These are phyloP conservation scores for Sanderia malayensis DNA, from an alignment of 30 jellyfish, hydroid and myxozoan genomes.

Conservation along the genomic window DNA sequence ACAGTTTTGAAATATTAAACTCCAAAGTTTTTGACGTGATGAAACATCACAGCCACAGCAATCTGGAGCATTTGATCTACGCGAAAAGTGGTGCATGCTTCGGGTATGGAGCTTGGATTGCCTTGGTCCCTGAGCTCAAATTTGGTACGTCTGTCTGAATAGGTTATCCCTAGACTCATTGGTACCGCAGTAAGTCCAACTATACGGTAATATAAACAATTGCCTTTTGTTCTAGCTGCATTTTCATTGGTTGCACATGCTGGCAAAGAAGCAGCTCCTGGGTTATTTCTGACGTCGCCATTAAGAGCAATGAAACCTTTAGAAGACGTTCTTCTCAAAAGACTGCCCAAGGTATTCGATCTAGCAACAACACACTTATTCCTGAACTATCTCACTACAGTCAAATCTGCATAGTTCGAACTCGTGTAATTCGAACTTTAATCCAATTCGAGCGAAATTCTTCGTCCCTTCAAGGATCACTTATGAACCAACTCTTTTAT, in stretches of 20 bases:
- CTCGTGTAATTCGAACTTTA: no score
- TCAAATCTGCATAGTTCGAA: no score
- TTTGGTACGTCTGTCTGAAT: conserved; percentile 71
- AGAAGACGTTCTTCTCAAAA: conserved; percentile 38
- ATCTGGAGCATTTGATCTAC: conserved; percentile 52
- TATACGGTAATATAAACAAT: no score
- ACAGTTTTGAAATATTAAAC: conserved; percentile 38
- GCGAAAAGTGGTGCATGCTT: conserved; percentile 62
- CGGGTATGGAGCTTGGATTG: conserved; percentile 79
- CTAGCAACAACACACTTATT: no score
- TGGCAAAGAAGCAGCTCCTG: conserved; percentile 42
- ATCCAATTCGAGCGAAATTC: no score
- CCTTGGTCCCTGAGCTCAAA: conserved; percentile 66
- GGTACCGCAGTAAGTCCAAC: no score
- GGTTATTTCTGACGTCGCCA: conserved; percentile 8
- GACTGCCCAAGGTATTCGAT: conserved; percentile 32
- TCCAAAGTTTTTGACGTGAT: conserved; percentile 6
- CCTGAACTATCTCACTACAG: no score
- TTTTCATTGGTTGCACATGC: conserved; percentile 52
- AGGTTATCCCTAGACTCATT: no score
- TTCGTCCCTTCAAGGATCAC: no score
- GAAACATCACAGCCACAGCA: conserved; percentile 1
- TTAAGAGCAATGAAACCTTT: conserved; percentile 37
- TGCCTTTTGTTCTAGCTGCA: conserved; percentile 15
- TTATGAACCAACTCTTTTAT: no score